Conservation (phyloP, 2,113 vertebrate species). For the Pao palembangensis region DNA sequence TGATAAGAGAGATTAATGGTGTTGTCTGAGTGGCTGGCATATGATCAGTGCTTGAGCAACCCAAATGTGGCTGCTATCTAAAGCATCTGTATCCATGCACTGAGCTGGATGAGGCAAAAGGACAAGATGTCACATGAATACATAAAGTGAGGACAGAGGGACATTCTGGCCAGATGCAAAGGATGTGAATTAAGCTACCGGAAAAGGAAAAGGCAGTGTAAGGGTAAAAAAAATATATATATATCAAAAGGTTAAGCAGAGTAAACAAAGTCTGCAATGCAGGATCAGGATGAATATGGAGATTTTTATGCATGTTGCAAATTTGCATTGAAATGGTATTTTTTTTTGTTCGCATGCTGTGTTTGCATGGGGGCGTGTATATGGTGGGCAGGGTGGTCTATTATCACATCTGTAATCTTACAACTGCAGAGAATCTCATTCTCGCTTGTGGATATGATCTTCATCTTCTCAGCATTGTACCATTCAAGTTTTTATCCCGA, state of each 20-base stretch:
- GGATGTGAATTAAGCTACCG: slow-evolving; percentile 47
- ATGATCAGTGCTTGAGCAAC: slow-evolving; percentile 72
- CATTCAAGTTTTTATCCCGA: slow-evolving; percentile 31
- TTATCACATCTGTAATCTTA: slow-evolving; percentile 68
- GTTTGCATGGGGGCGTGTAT: slow-evolving; percentile 36
- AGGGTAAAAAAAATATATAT: slow-evolving; percentile 3
- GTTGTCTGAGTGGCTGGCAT: slow-evolving; percentile 76
- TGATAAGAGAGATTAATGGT: slow-evolving; percentile 84
- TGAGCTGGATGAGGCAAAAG: slow-evolving; percentile 68
- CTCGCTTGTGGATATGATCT: slow-evolving; percentile 31
- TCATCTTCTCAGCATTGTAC: slow-evolving; percentile 5
- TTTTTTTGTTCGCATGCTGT: slow-evolving; percentile 39
- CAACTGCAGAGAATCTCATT: slow-evolving; percentile 31
- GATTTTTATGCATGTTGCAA: slow-evolving; percentile 55
- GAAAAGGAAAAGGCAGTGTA: slow-evolving; percentile 30
- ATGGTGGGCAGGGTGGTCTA: slow-evolving; percentile 33
- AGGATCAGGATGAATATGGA: slow-evolving; percentile 55
- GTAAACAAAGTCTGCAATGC: slow-evolving; percentile 49
- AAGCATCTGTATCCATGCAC: slow-evolving; percentile 73
- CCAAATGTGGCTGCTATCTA: slow-evolving; percentile 78
- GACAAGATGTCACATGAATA: slow-evolving; percentile 71
- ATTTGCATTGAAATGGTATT: slow-evolving; percentile 77
- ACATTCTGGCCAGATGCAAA: slow-evolving; percentile 58
- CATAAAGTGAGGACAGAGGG: slow-evolving; percentile 52
- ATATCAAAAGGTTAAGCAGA: slow-evolving; percentile 58